Evolutionary conservation across 2,888 invertebrate genomes (phyloP).

Genomic region (Clitarchus hookeri): DNA sequence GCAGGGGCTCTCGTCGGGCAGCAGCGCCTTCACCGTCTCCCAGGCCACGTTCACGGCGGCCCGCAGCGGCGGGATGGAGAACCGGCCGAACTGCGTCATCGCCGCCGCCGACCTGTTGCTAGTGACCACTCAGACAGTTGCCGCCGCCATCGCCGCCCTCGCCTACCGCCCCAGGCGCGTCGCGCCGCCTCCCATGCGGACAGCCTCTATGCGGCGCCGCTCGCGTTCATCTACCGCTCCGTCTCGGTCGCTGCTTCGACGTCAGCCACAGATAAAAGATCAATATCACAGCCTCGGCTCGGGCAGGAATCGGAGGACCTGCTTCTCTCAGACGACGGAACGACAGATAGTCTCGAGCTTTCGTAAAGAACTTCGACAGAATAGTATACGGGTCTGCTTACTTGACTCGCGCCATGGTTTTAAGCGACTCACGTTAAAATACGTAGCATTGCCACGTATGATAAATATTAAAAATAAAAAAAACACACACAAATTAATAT

Average conservation of each 20-base stretch:
- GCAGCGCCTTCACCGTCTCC: constrained; percentile 78
- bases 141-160: not conserved
- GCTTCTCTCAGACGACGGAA: no score
- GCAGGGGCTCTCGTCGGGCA: constrained; percentile 68
- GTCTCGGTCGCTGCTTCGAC: no score
- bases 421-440: no score
- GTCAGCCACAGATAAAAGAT: not conserved
- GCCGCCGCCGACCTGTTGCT: constrained; percentile 26
- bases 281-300: not conserved
- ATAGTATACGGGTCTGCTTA: not conserved
- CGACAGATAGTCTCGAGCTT: not conserved
- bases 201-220: no score
- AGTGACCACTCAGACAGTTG: not conserved
- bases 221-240: no score
- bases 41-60: constrained; percentile 81
- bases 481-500: not conserved
- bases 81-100: constrained; percentile 68
- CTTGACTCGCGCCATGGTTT: not conserved
- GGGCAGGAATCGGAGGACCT: no score
- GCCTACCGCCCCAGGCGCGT: not conserved
- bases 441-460: not conserved
- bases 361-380: not conserved
- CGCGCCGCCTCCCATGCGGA: no score
- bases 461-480: not conserved
- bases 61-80: constrained; percentile 72